Percentiles rank a stretch among this genome's conserved stretches.
These are phyloP conservation scores for Zaprionus kolodkinae DNA, from an alignment of 1,140 invertebrate genomes.

Conservation along the genomic window DNA sequence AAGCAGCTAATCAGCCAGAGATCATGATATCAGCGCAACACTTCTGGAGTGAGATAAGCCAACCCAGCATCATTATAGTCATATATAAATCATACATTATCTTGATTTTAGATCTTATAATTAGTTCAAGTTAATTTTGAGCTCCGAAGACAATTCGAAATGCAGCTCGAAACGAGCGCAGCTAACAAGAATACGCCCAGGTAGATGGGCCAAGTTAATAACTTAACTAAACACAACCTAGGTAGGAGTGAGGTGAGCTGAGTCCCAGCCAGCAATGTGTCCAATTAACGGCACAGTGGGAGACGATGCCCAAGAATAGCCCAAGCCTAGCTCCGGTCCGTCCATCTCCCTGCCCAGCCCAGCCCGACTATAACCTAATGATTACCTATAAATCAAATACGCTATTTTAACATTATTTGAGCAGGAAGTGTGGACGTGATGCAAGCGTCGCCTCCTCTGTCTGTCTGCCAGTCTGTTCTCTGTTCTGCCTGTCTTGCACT, in stretches of 20 bases:
- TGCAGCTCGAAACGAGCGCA: constrained; percentile 61
- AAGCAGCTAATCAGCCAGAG: background rate
- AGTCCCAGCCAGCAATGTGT: constrained; percentile 71
- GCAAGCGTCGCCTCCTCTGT: constrained; percentile 49
- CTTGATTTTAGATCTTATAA: background rate
- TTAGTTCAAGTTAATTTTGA: constrained; percentile 68
- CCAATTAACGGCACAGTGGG: constrained; percentile 80
- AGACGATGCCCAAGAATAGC: constrained; percentile 42
- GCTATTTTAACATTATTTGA: constrained; percentile 80
- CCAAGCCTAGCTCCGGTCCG: constrained; percentile 23
- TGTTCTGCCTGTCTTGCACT: background rate
- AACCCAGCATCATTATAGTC: background rate
- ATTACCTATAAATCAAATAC: constrained; percentile 81
- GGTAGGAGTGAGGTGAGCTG: constrained; percentile 55
- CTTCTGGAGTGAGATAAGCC: background rate
- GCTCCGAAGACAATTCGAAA: constrained; percentile 55
- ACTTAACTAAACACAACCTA: constrained; percentile 80
- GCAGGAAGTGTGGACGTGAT: constrained; percentile 81
- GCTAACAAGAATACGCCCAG: constrained; percentile 18
- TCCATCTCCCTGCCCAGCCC: constrained; percentile 15
- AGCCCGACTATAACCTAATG: constrained; percentile 74
- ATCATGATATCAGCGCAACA: background rate
- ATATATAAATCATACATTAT: constrained; percentile 11
- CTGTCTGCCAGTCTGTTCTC: background rate
- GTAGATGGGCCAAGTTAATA: constrained; percentile 69